A percentile compares a stretch with the other conserved stretches of the same genome.
phyloP scores from a whole-genome alignment of 2,888 invertebrate species.

The Ganaspis brasiliensis region DNA sequence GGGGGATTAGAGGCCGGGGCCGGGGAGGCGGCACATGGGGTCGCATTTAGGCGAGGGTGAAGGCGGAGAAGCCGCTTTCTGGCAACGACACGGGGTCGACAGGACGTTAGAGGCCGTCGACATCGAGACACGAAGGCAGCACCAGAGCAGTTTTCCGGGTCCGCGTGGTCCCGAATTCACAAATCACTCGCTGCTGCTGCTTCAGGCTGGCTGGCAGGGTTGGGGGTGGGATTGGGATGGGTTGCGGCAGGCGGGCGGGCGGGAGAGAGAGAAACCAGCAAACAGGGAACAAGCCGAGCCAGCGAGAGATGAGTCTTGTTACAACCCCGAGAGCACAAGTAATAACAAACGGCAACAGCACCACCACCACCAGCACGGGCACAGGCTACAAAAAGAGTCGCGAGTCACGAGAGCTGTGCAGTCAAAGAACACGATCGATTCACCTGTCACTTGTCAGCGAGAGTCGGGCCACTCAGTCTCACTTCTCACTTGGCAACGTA shows the following conservation, averaged over 20 bases:
- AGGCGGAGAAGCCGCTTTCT: slow-evolving; percentile 31
- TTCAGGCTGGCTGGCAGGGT: background rate
- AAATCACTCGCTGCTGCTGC: background rate
- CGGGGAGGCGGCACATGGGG: slow-evolving; percentile 55
- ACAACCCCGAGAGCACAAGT: no score
- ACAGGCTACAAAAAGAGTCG: slow-evolving; percentile 27
- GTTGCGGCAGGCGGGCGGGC: slow-evolving; percentile 27
- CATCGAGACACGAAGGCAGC: slow-evolving; percentile 17
- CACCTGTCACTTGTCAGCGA: slow-evolving; percentile 76
- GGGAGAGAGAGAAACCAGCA: slow-evolving; percentile 10
- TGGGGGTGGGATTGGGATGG: slow-evolving; percentile 23
- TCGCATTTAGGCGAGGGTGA: slow-evolving; percentile 44
- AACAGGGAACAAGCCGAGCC: slow-evolving; percentile 21
- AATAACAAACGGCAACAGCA: no score
- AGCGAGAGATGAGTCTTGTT: background rate
- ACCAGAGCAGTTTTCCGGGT: background rate
- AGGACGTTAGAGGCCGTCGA: slow-evolving; percentile 47
- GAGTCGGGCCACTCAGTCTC: slow-evolving; percentile 22
- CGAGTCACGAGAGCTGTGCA: background rate
- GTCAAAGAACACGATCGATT: slow-evolving; percentile 70
- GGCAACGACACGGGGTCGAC: slow-evolving; percentile 42
- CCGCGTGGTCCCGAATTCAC: slow-evolving; percentile 24
- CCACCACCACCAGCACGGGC: background rate
- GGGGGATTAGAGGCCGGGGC: slow-evolving; percentile 44
- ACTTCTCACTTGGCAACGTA: background rate